Evolutionary conservation across 2,113 vertebrate species (phyloP), one percentile per base, ranked within the genome.

Genomic region (Eubucco bourcierii): DNA sequence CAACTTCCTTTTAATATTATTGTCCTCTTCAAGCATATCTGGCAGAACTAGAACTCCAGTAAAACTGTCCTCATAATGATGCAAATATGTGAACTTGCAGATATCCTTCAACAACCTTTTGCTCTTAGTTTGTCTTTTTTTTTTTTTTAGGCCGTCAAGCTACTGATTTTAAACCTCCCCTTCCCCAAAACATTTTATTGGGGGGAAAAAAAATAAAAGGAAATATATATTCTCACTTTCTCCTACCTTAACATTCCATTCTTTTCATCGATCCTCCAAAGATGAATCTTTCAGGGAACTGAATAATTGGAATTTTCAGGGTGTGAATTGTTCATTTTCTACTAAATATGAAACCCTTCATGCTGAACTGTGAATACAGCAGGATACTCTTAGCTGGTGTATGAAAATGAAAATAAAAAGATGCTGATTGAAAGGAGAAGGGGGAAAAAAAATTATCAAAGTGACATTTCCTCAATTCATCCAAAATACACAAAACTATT

Each of bases 311-410:
- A 95, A 96, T 95, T 94, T 96, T 97, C 90, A 88, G 92, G 90
- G 92, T 93, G 81, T 4, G 18, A 88, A 97, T 97, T 98, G 97
- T 97, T 98, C 95, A 96, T 96, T 95, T 92, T 86, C 94, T 97
- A 98, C 96, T 98, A 89, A 98, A 98, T 98, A 97, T 98, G 98
- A 97, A 98, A 97, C 89, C 90, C 95, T 91, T 95, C 97, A 90
- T 95, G 94, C 93, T 92, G 85, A 88, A 94, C 88, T 78, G 86
- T 95, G 96, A 97, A 89, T 98, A 96, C 93, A 96, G 93, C 81
- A 88, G 95, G 92, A 91, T 91, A 76, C 96, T 94, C 95, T 97
- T 97, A 97, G 97, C 88, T 92, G 84, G 88, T 98, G 94, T 97
- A 97, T 98, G 97, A 98, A 98, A 98, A 98, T 97, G 97, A 96